Conservation (phyloP, 2,113 vertebrate genomes). For the Oceanites oceanicus region DNA sequence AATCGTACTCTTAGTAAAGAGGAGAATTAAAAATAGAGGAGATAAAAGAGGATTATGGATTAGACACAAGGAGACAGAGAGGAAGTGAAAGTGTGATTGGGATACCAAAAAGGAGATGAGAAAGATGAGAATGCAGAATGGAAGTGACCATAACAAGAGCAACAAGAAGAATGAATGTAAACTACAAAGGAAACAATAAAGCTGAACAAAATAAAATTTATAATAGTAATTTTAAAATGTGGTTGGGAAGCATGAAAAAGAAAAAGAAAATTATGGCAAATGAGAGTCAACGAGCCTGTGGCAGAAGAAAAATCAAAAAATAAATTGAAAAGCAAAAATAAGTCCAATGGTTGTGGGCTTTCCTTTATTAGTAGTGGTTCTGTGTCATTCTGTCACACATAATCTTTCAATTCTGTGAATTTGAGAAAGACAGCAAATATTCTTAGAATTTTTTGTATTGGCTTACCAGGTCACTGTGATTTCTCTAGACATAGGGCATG, state of each 20-base stretch:
- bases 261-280: not conserved
- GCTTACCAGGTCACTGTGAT: not conserved
- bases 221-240: not conserved
- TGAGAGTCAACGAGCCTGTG: not conserved
- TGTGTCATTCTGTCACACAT: not conserved
- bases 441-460: not conserved
- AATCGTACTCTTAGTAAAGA: not conserved
- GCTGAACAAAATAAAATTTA: not conserved
- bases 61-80: not conserved
- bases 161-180: not conserved
- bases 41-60: not conserved
- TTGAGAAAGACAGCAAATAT: not conserved
- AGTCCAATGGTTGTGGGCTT: not conserved
- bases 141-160: not conserved
- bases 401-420: not conserved
- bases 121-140: not conserved
- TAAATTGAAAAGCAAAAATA: not conserved
- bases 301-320: not conserved
- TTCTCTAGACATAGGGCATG: not conserved
- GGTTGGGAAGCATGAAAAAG: not conserved
- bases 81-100: not conserved
- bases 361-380: not conserved
- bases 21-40: not conserved
- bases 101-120: not conserved
- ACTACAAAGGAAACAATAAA: not conserved